Conservation (phyloP, 2,888 invertebrate species). For the Sepioteuthis lessoniana region DNA sequence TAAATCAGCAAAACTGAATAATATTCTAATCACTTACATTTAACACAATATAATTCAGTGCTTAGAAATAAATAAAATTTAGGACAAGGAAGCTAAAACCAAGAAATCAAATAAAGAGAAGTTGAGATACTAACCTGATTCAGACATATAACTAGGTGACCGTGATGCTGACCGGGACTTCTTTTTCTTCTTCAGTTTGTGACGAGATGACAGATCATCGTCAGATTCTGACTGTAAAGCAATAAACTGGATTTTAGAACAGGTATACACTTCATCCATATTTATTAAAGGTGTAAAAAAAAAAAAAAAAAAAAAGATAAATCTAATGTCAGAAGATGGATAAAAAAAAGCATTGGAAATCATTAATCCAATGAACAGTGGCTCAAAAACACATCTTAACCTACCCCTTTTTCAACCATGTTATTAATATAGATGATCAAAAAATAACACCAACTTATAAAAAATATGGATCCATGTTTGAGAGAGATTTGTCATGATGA, state of each 20-base stretch:
- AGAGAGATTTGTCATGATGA: background rate
- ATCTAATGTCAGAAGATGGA: background rate
- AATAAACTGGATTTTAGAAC: background rate
- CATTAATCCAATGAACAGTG: background rate
- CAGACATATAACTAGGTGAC: slow-evolving; percentile 65
- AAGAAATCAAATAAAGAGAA: background rate
- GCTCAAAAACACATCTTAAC: too few relatives aligned
- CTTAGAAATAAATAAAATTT: too few relatives aligned
- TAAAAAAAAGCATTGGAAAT: background rate
- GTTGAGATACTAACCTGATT: slow-evolving; percentile 57
- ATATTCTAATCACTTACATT: background rate
- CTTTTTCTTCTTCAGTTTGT: slow-evolving; percentile 71
- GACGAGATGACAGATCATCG: slow-evolving; percentile 59
- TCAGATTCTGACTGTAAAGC: slow-evolving; percentile 64
- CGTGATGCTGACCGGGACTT: slow-evolving; percentile 68
- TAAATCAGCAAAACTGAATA: background rate
- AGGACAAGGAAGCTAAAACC: too few relatives aligned
- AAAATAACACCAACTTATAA: too few relatives aligned
- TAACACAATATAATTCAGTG: background rate
- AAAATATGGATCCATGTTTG: too few relatives aligned
- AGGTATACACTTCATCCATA: background rate
- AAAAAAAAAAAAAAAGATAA: background rate
- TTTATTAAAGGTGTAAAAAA: background rate
- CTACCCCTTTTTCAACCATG: background rate
- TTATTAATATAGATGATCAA: too few relatives aligned